phyloP scores from a whole-genome alignment of 2,888 invertebrate species.

The Temnothorax ravouxi region DNA sequence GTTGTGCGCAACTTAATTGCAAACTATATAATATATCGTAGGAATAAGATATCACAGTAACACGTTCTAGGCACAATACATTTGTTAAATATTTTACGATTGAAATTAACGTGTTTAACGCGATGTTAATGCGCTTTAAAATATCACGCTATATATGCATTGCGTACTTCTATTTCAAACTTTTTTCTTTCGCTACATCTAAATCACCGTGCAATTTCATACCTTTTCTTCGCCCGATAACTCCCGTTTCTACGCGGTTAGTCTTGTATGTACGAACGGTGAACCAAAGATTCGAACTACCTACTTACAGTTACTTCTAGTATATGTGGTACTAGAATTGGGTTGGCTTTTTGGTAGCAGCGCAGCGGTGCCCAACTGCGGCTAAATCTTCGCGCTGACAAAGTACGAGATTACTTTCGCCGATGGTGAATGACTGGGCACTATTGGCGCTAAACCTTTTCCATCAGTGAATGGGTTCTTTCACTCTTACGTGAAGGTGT shows the following conservation, averaged over 20 bases:
- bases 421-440: conserved; percentile 37
- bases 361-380: conserved; percentile 47
- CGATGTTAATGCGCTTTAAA: neutral
- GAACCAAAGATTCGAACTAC: conserved; percentile 10
- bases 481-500: conserved; percentile 22
- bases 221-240: conserved; percentile 19
- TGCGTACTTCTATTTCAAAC: neutral
- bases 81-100: neutral
- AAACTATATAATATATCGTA: neutral
- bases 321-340: conserved; percentile 49
- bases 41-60: neutral
- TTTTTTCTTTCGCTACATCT: neutral
- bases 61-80: neutral
- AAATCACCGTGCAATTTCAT: conserved; percentile 19
- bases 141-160: neutral
- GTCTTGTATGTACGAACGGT: conserved; percentile 21
- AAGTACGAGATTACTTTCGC: conserved; percentile 47
- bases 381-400: conserved; percentile 31
- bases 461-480: conserved; percentile 31
- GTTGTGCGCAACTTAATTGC: neutral
- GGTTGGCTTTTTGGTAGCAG: conserved; percentile 51
- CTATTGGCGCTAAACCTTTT: conserved; percentile 36
- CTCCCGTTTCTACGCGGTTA: conserved; percentile 45
- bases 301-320: conserved; percentile 17
- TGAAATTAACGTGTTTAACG: neutral